A percentile compares a stretch with the other conserved stretches of the same genome.
phyloP scores from a whole-genome alignment of 2,888 invertebrate genomes.

The Eustalomyia histrio region DNA sequence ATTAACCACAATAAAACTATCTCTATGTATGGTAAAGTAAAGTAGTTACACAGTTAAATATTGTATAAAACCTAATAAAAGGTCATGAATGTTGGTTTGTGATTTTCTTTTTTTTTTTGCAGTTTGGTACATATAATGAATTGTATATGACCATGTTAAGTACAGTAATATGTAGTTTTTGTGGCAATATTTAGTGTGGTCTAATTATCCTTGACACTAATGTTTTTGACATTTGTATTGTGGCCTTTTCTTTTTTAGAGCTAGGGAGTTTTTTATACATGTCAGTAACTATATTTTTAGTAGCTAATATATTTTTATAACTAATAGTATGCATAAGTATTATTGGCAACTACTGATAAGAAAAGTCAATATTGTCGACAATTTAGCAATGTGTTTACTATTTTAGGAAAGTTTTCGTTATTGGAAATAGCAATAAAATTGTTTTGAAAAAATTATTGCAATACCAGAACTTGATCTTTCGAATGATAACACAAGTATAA shows the following conservation, averaged over 20 bases:
- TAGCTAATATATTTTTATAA: too few relatives aligned
- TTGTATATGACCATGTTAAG: not conserved
- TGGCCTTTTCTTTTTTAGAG: slow-evolving; percentile 18
- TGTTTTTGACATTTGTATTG: not conserved
- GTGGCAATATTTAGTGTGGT: not conserved
- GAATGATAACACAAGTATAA: too few relatives aligned
- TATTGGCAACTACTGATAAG: too few relatives aligned
- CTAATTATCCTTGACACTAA: slow-evolving; percentile 49
- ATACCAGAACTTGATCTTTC: too few relatives aligned
- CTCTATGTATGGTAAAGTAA: not conserved
- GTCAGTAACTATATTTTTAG: too few relatives aligned
- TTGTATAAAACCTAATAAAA: slow-evolving; percentile 4
- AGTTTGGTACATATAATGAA: not conserved
- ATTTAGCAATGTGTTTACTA: too few relatives aligned
- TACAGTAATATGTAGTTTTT: not conserved
- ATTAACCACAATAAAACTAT: not conserved
- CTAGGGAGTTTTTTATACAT: not conserved
- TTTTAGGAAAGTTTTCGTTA: too few relatives aligned
- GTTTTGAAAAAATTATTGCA: too few relatives aligned
- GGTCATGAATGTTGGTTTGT: slow-evolving; percentile 15
- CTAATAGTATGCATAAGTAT: too few relatives aligned
- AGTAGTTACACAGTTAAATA: not conserved
- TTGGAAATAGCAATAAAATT: too few relatives aligned
- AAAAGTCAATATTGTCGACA: too few relatives aligned
- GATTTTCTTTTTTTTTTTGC: not conserved